Evolutionary conservation across 2,113 vertebrate genomes (phyloP).

Genomic region (Lichenostomus cassidix): DNA sequence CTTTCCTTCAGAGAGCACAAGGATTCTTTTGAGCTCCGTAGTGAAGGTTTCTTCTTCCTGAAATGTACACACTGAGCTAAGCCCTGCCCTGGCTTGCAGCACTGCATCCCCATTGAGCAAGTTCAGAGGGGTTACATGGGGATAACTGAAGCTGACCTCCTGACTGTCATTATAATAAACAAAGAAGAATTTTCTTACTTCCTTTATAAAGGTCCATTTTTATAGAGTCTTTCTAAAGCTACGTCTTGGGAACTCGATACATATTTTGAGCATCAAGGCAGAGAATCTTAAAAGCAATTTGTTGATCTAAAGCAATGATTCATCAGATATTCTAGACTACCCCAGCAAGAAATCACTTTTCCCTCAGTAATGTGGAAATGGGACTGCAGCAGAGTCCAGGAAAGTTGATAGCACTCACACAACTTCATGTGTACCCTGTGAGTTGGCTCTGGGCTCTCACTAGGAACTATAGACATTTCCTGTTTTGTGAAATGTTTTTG

Average conservation of each 20-base stretch:
- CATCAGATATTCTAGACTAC: not conserved
- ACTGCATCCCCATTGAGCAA: not conserved
- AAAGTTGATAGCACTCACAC: not conserved
- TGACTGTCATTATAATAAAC: not conserved
- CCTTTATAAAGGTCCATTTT: not conserved
- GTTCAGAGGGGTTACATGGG: conserved; percentile 41
- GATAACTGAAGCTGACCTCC: conserved; percentile 40
- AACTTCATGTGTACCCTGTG: not conserved
- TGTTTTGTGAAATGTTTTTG: not conserved
- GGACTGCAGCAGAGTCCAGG: not conserved
- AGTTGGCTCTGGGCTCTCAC: not conserved
- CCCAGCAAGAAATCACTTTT: not conserved
- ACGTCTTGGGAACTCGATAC: not conserved
- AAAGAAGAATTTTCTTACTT: not conserved
- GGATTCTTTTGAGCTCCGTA: conserved; percentile 53
- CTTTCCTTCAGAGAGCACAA: conserved; percentile 40
- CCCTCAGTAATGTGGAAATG: not conserved
- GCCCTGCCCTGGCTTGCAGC: conserved; percentile 2
- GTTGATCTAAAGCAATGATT: not conserved
- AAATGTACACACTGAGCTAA: not conserved
- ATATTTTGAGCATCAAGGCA: not conserved
- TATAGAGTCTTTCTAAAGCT: not conserved
- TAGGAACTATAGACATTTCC: conserved; percentile 25
- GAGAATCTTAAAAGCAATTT: not conserved
- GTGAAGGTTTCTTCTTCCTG: conserved; percentile 20